Base-by-base conservation (phyloP, 2,888 invertebrate species). In the Lasioglossum calceatum region DNA sequence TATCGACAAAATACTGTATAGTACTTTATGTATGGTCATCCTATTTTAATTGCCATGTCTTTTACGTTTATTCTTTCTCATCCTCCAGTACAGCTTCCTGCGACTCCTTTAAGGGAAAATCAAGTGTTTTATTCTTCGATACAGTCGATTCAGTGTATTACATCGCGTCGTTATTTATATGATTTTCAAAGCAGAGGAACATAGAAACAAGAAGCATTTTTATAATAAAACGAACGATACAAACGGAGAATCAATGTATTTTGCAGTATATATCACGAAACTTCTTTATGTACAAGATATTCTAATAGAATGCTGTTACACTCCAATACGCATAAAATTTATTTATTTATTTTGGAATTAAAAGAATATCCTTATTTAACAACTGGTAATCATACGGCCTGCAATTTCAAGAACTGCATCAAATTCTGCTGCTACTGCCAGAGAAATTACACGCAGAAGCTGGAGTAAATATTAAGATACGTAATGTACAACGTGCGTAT, bases 1-100 rank as follows among this genome's bases (percentile, higher is more conserved):
- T 27, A 27, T 27, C 27, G 27, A 27, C 0, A 27, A 27, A 27
- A 27, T 27, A 27, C 27, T 27, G 27, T 27, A 90, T 90, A 90
- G 85, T 73, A 88, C 90, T 79, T 79, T 89, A 79, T 85, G 81
- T 88, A 89, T 87, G 81, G 72, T 77, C 70, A 50, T 75, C 81
- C 87, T 80, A 77, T 70, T 72, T 44, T 87, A 83, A 87, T 47
- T 87, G 77, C 54, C 80, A 86, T 77, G 58, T 70, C 36, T 67
- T 67, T 79, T 79, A 78, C 54, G 36, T 76, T 39, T 76, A 47
- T 76, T 42, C 27, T 75, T 12, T 86, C 79, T 44, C 80, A 79
- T 77, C 27, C 71, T 70, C 42, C 71, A 83, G 78, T 50, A 67
- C 72, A 81, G 71, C 47, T 76, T 72, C 72, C 72, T 47, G 58